Conservation (phyloP, 1,140 invertebrate genomes). For the Papilio aristodemus region DNA sequence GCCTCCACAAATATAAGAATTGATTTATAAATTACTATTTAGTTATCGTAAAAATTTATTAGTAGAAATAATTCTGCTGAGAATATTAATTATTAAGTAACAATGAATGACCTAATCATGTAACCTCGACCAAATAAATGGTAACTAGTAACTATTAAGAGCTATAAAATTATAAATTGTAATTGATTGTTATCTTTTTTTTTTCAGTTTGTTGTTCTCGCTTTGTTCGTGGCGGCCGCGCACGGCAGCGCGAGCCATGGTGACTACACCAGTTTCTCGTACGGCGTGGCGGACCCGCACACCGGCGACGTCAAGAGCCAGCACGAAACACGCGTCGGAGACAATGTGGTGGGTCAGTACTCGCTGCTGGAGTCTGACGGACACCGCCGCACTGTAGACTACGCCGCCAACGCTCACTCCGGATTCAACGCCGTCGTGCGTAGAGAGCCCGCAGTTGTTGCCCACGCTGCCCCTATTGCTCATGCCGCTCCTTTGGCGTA, state of each 20-base stretch:
- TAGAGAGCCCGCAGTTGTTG: slow-evolving; percentile 48
- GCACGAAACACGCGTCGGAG: slow-evolving; percentile 78
- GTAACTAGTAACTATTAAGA: no score
- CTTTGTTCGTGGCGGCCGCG: slow-evolving; percentile 64
- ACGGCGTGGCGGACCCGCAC: slow-evolving; percentile 77
- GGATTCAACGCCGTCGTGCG: slow-evolving; percentile 52
- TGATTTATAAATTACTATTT: no score
- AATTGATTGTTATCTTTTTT: slow-evolving; percentile 31
- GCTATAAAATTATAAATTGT: not conserved
- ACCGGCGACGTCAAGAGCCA: slow-evolving; percentile 80
- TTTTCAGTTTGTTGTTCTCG: slow-evolving; percentile 66
- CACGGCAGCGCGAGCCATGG: slow-evolving; percentile 61
- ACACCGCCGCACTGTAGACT: slow-evolving; percentile 76
- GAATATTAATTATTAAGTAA: no score
- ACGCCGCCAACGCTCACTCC: slow-evolving; percentile 68
- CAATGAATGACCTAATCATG: no score
- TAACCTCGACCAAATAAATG: not conserved
- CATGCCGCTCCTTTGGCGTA: slow-evolving; percentile 37
- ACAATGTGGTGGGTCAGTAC: slow-evolving; percentile 80
- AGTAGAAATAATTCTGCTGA: no score
- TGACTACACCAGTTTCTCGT: slow-evolving; percentile 73
- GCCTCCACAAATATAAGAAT: no score
- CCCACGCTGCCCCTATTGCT: slow-evolving; percentile 40
- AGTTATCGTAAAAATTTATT: no score
- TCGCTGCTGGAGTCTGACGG: slow-evolving; percentile 77